A percentile compares a stretch with the other conserved stretches of the same genome.
phyloP scores from a whole-genome alignment of 2,797 vertebrate genomes.

The Hybognathus amarus region DNA sequence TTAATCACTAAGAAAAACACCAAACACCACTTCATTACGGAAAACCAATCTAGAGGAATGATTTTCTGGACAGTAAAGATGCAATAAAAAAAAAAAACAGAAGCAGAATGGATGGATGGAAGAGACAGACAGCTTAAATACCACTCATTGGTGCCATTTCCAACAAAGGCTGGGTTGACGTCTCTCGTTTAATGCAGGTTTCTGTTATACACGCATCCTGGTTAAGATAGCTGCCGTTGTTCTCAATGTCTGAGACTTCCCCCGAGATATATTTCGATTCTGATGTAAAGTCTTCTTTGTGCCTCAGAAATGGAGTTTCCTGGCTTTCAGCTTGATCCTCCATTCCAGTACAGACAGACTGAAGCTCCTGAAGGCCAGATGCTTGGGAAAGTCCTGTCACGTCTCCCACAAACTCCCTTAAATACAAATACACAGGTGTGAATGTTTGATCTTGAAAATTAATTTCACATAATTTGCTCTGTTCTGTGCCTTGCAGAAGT shows the following conservation, averaged over 20 bases:
- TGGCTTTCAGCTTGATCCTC: constrained; percentile 58
- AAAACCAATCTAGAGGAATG: not conserved
- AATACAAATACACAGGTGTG: constrained; percentile 14
- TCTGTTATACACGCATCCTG: constrained; percentile 79
- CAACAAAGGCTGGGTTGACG: constrained; percentile 81
- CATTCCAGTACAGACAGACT: constrained; percentile 61
- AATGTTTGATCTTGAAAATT: not conserved
- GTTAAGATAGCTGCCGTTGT: constrained; percentile 81
- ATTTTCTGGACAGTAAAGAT: not conserved
- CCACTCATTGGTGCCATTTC: constrained; percentile 84
- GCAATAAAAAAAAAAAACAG: not conserved
- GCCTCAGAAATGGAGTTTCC: constrained; percentile 58
- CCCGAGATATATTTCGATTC: constrained; percentile 79
- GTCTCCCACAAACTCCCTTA: constrained; percentile 54
- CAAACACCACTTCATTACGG: not conserved
- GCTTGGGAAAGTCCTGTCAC: constrained; percentile 65
- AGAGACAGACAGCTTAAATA: constrained; percentile 52
- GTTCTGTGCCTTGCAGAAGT: not conserved
- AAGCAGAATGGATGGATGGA: not conserved
- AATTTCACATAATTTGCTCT: not conserved
- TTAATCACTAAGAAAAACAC: not conserved
- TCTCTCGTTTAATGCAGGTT: constrained; percentile 86
- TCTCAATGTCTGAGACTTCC: constrained; percentile 82
- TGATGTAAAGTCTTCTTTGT: constrained; percentile 72
- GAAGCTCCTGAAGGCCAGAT: constrained; percentile 54